A percentile compares a stretch with the other conserved stretches of the same genome.
These are phyloP conservation scores for Chorisops tibialis DNA, from an alignment of 2,888 invertebrate species.

Conservation along the genomic window DNA sequence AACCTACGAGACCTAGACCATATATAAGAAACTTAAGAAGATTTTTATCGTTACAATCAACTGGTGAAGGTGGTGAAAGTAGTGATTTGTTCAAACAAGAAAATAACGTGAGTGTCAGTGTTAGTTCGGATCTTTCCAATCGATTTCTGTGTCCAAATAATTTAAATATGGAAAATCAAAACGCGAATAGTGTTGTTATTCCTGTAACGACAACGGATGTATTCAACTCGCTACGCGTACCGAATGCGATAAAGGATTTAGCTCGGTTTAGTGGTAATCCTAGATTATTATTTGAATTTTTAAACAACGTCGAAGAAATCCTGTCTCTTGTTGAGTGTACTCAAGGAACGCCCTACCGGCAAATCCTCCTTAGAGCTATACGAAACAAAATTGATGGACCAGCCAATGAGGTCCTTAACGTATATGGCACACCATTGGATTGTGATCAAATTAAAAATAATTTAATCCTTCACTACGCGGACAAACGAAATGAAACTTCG, in stretches of 20 bases:
- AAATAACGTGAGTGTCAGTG: too few species aligned
- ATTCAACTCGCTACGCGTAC: constrained; percentile 30
- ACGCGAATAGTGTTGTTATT: too few species aligned
- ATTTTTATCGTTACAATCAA: too few species aligned
- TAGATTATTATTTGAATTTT: background rate
- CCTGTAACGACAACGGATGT: too few species aligned
- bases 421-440: constrained; percentile 17
- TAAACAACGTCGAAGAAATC: background rate
- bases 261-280: constrained; percentile 29
- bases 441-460: constrained; percentile 25
- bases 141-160: too few species aligned
- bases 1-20: too few species aligned
- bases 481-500: constrained; percentile 25
- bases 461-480: constrained; percentile 23
- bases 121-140: too few species aligned
- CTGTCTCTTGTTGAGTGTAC: background rate
- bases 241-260: constrained; percentile 34
- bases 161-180: too few species aligned
- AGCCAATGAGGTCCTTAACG: constrained; percentile 20
- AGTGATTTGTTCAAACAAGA: too few species aligned
- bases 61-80: too few species aligned
- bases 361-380: constrained; percentile 10
- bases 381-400: constrained; percentile 26
- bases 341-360: background rate
- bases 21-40: too few species aligned